Evolutionary conservation across 2,113 vertebrate genomes (phyloP).

Genomic region (Plecotus auritus): DNA sequence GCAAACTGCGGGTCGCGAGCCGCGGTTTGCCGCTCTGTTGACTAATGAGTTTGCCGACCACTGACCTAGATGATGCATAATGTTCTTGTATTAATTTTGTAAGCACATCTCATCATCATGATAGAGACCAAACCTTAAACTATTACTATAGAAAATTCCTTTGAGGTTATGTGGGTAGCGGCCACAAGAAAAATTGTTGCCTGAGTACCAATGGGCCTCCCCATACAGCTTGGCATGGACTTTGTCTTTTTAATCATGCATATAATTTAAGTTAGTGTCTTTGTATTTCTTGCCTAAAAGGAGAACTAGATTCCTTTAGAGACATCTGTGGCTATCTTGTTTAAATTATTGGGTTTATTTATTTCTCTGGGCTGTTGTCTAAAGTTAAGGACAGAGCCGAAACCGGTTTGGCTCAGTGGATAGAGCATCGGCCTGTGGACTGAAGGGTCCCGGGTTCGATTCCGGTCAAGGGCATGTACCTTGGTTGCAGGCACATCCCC

Average conservation of each 20-base stretch:
- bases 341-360: background rate
- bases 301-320: background rate
- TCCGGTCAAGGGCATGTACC: too few species aligned
- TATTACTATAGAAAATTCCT: background rate
- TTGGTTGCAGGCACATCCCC: too few species aligned
- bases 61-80: background rate
- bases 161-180: background rate
- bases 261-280: background rate
- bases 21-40: too few species aligned
- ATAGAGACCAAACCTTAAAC: background rate
- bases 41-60: too few species aligned
- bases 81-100: background rate
- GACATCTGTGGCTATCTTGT: background rate
- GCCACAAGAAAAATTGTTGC: background rate
- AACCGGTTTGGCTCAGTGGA: too few species aligned
- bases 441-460: too few species aligned
- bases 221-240: background rate
- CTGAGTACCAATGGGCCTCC: background rate
- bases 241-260: background rate
- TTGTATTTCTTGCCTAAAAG: background rate
- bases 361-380: background rate
- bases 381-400: background rate
- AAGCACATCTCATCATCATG: background rate
- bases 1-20: too few species aligned
- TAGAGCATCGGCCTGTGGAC: too few species aligned